Conservation (phyloP, 2,797 vertebrate species). For the Phataginus tetradactyla region DNA sequence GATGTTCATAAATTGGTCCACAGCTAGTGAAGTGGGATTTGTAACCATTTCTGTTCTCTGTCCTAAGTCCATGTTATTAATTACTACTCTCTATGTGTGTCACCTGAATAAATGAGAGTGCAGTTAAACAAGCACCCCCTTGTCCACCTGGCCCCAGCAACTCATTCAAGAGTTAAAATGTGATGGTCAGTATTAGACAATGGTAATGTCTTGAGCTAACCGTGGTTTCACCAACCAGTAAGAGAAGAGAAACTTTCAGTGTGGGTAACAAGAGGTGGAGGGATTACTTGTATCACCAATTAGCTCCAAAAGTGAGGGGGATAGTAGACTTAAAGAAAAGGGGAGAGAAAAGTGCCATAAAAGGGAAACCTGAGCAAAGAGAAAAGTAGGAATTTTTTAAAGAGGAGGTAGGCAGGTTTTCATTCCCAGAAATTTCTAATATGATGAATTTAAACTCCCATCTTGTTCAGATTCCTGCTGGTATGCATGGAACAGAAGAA, state of each 20-base stretch:
- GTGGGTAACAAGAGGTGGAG: not conserved
- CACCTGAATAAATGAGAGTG: not conserved
- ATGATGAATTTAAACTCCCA: not conserved
- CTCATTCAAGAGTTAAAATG: not conserved
- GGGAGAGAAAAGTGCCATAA: not conserved
- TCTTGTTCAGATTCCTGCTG: not conserved
- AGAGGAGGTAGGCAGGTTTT: not conserved
- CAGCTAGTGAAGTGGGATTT: not conserved
- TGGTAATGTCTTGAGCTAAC: not conserved
- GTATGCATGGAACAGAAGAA: not conserved
- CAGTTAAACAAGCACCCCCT: not conserved
- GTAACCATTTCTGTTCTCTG: not conserved
- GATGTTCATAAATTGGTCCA: not conserved
- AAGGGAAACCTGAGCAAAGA: not conserved
- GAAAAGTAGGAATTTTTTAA: not conserved
- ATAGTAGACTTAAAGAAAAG: not conserved
- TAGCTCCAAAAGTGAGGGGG: not conserved
- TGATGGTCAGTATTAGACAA: not conserved
- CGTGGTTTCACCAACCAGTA: not conserved
- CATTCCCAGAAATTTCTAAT: not conserved
- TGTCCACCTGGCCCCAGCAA: fast-evolving
- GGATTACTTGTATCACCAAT: not conserved
- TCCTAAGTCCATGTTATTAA: not conserved
- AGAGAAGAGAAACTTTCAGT: not conserved
- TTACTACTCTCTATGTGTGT: not conserved